Evolutionary conservation across 2,888 invertebrate species (phyloP), one percentile per base, ranked within the genome.

Genomic region (Tinea pellionella): DNA sequence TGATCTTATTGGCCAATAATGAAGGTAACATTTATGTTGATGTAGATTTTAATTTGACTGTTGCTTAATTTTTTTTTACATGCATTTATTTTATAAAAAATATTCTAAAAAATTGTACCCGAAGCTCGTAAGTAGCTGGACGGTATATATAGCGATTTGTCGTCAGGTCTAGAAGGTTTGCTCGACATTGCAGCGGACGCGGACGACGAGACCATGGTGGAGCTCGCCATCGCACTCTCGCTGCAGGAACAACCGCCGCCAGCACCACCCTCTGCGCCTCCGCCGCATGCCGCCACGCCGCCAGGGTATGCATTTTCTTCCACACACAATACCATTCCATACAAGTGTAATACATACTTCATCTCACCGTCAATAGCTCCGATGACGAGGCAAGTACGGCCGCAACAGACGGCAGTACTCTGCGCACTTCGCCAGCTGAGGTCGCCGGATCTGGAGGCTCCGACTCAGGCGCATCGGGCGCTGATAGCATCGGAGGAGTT

Each of bases 121-220:
- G 6, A 24, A 3, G 24, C 6, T 2, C 11, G n/a, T 51, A 41
- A 37, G 37, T 37, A 9, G 9, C 37, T 12, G 37, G n/a, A 9
- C 37, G 37, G 9, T 37, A 37, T 37, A 37, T 37, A 37, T 6
- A 9, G 9, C 37, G 37, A 37, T 37, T 37, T 37, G 37, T 37
- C n/a, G n/a, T 9, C 37, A 69, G 91, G 92, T 57, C 92, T 96
- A 65, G 95, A 94, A 59, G 94, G 93, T 0, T 78, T 97, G 24
- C 84, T 97, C 7, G 96, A 96, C 69, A 92, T 97, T 59, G 96
- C 96, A 12, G 94, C 96, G n/a, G 97, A 97, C 77, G 96, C 96
- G 0, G 97, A 98, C 72, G 98, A 98, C 76, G 98, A 98, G 77
- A 94, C 97, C 0, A 97, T 98, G 92, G 96, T 98, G 62, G 97